Conservation (phyloP, 2,888 invertebrate genomes). For the Allacma fusca region DNA sequence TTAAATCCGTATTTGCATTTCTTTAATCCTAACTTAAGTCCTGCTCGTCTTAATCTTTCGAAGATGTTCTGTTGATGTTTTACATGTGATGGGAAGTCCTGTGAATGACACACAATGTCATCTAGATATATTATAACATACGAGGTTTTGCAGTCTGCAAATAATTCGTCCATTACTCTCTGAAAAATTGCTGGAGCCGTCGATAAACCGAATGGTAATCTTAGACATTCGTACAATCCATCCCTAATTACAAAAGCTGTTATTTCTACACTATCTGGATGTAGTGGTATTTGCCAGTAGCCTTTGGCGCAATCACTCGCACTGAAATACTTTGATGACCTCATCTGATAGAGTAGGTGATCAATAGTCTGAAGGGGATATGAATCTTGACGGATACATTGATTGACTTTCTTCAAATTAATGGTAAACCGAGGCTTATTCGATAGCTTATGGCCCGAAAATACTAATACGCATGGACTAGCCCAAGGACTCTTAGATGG, state of each 20-base stretch:
- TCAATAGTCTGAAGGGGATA: neutral
- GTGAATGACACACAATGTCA: no score
- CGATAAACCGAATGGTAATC: no score
- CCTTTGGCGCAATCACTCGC: slow-evolving; percentile 41
- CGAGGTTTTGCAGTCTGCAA: no score
- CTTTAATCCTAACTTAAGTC: slow-evolving; percentile 60
- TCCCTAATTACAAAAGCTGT: no score
- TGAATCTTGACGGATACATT: neutral
- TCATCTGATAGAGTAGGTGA: slow-evolving; percentile 58
- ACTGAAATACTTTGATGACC: slow-evolving; percentile 54
- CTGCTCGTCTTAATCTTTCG: slow-evolving; percentile 38
- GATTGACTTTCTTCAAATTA: slow-evolving; percentile 56
- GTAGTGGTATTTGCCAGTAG: no score
- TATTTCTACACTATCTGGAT: no score
- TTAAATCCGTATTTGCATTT: slow-evolving; percentile 61
- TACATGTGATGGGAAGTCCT: no score
- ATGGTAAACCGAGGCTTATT: slow-evolving; percentile 61
- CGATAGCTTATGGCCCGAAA: slow-evolving; percentile 54
- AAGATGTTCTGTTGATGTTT: neutral
- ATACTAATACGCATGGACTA: neutral
- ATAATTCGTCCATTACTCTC: no score
- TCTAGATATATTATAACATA: no score
- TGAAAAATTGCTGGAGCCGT: no score
- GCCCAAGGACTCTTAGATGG: neutral
- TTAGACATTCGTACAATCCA: no score